Conservation (phyloP, 2,113 vertebrate species). For the Pholis gunnellus region DNA sequence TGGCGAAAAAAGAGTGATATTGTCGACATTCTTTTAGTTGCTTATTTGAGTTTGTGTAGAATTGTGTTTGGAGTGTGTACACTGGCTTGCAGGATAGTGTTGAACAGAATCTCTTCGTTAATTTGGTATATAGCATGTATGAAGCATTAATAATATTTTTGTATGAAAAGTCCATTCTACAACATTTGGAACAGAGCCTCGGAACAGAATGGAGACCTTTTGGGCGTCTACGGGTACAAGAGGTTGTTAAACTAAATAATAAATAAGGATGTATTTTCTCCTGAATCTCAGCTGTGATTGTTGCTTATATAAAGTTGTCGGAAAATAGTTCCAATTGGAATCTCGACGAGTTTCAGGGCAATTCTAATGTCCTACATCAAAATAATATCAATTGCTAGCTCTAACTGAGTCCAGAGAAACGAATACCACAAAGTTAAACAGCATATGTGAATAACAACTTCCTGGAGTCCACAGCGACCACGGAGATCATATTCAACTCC, state of each 20-base stretch:
- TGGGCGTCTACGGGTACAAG: too few relatives aligned
- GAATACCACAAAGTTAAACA: slow-evolving; percentile 51
- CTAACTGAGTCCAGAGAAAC: slow-evolving; percentile 30
- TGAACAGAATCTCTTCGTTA: too few relatives aligned
- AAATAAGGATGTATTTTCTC: background rate
- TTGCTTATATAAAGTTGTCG: background rate
- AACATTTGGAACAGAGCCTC: too few relatives aligned
- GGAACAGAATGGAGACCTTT: too few relatives aligned
- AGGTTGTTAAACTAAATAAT: background rate
- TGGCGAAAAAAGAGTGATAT: too few relatives aligned
- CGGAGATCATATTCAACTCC: slow-evolving; percentile 48
- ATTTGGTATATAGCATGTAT: too few relatives aligned
- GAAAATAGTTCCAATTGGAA: background rate
- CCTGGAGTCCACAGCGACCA: slow-evolving; percentile 57
- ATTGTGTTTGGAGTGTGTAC: too few relatives aligned
- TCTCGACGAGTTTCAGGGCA: background rate
- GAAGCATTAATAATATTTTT: too few relatives aligned
- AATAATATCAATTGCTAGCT: slow-evolving; percentile 19
- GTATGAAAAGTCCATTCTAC: too few relatives aligned
- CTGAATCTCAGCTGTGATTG: background rate
- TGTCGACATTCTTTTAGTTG: too few relatives aligned
- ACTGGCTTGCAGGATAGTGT: too few relatives aligned
- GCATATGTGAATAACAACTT: slow-evolving; percentile 52
- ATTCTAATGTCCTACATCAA: slow-evolving; percentile 3
- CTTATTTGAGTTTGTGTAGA: too few relatives aligned